These are phyloP conservation scores for Clunio marinus DNA, from an alignment of 2,888 invertebrate genomes.

Conservation along the genomic window DNA sequence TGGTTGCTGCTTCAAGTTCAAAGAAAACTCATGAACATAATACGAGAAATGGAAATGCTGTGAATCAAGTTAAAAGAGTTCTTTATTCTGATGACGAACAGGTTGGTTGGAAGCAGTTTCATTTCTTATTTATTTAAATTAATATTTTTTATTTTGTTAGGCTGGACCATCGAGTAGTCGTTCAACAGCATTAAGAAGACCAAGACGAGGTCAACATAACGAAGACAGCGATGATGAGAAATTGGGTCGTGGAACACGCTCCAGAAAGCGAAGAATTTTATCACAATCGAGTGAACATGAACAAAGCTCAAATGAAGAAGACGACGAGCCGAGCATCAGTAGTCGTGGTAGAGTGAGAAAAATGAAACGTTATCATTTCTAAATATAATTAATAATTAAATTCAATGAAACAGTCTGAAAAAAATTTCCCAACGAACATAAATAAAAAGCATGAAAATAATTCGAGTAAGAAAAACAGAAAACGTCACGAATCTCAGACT, in stretches of 20 bases:
- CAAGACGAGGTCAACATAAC: slow-evolving; percentile 57
- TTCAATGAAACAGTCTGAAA: no score
- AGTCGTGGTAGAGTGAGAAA: slow-evolving; percentile 81
- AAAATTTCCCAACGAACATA: no score
- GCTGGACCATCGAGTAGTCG: slow-evolving; percentile 31
- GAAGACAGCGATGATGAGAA: slow-evolving; percentile 58
- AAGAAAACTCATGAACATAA: slow-evolving; percentile 26
- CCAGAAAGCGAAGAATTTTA: background rate
- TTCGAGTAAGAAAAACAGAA: no score
- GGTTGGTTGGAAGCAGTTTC: slow-evolving; percentile 18
- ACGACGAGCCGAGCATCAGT: slow-evolving; percentile 59
- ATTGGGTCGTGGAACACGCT: background rate
- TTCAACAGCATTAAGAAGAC: slow-evolving; percentile 46
- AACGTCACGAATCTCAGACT: no score
- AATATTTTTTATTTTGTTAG: background rate
- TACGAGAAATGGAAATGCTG: slow-evolving; percentile 36
- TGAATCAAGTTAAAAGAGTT: slow-evolving; percentile 19
- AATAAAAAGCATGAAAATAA: no score
- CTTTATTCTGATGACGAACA: slow-evolving; percentile 39
- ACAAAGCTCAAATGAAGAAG: slow-evolving; percentile 44
- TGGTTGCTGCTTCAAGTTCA: background rate
- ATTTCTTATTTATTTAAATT: background rate
- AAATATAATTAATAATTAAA: no score
- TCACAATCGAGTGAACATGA: slow-evolving; percentile 41
- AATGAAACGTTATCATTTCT: slow-evolving; percentile 40